phyloP scores from a whole-genome alignment of 2,797 vertebrate genomes.

The Oophaga sylvatica region DNA sequence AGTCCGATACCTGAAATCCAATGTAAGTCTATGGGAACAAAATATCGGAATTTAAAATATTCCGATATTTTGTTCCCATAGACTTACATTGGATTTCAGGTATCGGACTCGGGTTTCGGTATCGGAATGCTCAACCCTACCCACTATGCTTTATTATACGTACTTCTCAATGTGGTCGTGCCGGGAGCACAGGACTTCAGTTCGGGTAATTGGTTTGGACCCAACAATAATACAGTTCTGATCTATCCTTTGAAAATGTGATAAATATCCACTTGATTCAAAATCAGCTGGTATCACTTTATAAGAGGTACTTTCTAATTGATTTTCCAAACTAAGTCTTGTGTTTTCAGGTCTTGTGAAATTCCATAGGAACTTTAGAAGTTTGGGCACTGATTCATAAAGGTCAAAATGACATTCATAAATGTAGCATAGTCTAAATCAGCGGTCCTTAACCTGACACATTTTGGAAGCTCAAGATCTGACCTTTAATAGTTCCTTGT shows the following conservation, averaged over 20 bases:
- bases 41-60: no score
- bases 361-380: background rate
- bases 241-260: no score
- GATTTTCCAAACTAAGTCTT: background rate
- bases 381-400: background rate
- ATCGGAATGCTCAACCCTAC: no score
- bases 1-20: no score
- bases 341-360: background rate
- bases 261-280: background rate
- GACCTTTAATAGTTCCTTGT: background rate
- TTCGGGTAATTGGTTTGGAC: no score
- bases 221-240: background rate
- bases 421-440: background rate
- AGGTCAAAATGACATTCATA: background rate
- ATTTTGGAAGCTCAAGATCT: background rate
- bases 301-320: background rate
- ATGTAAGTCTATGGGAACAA: no score
- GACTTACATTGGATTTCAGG: no score
- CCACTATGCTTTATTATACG: no score
- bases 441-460: background rate
- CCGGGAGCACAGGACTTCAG: no score
- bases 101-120: no score
- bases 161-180: no score
- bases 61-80: no score
- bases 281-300: background rate